Evolutionary conservation across 2,888 invertebrate genomes (phyloP).

Genomic region (Herminia tarsipennalis): DNA sequence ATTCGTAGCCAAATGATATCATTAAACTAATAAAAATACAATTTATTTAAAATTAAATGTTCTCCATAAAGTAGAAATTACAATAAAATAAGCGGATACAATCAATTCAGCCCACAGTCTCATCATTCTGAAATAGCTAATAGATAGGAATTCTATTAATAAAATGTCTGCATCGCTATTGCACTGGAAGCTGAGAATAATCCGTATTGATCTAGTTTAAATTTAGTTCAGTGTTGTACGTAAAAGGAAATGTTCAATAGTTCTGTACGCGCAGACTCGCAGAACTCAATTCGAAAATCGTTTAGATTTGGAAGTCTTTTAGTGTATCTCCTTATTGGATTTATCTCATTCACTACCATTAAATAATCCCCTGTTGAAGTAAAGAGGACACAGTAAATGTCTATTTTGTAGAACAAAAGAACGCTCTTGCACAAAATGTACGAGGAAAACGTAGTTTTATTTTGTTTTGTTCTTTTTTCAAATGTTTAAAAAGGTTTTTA

Average conservation of each 20-base stretch:
- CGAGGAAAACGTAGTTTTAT: not conserved
- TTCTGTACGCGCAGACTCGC: conserved; percentile 32
- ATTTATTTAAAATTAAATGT: not conserved
- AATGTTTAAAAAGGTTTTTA: not conserved
- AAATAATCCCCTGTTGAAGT: conserved; percentile 18
- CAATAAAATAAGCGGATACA: not conserved
- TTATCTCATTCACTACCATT: conserved; percentile 25
- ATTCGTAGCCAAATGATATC: no score
- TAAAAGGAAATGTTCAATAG: conserved; percentile 32
- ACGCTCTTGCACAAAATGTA: not conserved
- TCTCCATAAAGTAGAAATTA: not conserved
- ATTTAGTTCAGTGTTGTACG: conserved; percentile 57
- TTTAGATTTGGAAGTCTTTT: conserved; percentile 35
- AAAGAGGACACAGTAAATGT: conserved; percentile 8
- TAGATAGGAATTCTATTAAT: conserved; percentile 65
- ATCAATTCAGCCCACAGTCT: conserved; percentile 15
- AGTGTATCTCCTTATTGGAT: conserved; percentile 36
- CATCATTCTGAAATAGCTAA: conserved; percentile 41
- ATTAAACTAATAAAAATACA: not conserved
- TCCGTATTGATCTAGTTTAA: conserved; percentile 78
- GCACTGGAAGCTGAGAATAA: conserved; percentile 56
- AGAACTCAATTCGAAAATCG: conserved; percentile 25
- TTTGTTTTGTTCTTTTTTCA: not conserved
- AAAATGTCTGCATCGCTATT: conserved; percentile 68
- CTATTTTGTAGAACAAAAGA: not conserved